Base-by-base conservation (phyloP, 1,140 invertebrate genomes). In the Ephestia elutella region DNA sequence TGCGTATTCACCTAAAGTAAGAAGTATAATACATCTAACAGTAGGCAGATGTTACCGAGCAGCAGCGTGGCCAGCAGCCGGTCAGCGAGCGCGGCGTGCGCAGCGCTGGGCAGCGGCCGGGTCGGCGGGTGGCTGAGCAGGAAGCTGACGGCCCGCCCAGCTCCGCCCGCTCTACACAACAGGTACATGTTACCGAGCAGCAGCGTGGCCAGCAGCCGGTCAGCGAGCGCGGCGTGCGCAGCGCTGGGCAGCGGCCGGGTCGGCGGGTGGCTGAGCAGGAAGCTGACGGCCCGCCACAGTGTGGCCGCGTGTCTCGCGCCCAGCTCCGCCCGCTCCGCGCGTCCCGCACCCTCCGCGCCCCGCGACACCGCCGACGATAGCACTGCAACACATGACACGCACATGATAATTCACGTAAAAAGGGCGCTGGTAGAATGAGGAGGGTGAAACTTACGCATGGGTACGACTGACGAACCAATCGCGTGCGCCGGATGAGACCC, bases 101-200 rank as follows among this genome's bases (percentile, higher is more conserved):
- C 68, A 58, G 71, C 74, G 21, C 54, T 49, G 17, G 57, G 65
- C 54, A 75, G 71, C 57, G 69, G 58, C 30, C 4, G 9, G 0
- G 19, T 13, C 3, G 50, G 50, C 19, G 50, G 21, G 20, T 65
- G 75, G 54, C 78, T 55, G 44, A 68, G 59, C 32, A 86, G 70
- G 67, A 79, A 82, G 60, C 49, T 32, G 17, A 75, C 75, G 30
- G 74, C 82, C 61, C 78, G 79, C 10, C 65, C 62, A 72, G 66
- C 65, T 82, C 81, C 49, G 66, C 64, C 21, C 68, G 68, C 59
- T 66, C 71, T n/a, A n/a, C n/a, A n/a, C 21, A 25, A 25, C 7
- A 3, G 2, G 7, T 25, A 10, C 1, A 32, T 11, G 11, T 53
- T n/a, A 79, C 80, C 73, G 5, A 49, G 32, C 15, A 82, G 64